Conservation (phyloP, 2,888 invertebrate genomes). For the Helobdella robusta region DNA sequence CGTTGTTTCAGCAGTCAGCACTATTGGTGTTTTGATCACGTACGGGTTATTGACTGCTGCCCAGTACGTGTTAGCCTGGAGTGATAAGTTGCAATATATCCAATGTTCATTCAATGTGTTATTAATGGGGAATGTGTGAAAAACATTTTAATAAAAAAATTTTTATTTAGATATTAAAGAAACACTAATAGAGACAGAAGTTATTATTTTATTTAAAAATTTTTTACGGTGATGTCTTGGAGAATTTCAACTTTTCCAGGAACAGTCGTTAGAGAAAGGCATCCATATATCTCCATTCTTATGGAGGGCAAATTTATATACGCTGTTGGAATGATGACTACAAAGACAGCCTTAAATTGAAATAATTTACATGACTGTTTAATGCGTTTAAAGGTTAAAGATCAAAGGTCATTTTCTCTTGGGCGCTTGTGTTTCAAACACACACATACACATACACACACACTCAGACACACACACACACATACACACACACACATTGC, state of each 20-base stretch:
- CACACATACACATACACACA: too few relatives aligned
- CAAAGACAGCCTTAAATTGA: constrained; percentile 12
- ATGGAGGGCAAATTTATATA: neutral
- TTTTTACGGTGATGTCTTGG: too few relatives aligned
- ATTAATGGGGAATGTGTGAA: neutral
- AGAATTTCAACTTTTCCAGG: constrained; percentile 12
- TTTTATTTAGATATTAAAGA: too few relatives aligned
- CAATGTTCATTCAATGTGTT: neutral
- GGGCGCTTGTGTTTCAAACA: too few relatives aligned
- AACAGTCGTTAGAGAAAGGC: neutral
- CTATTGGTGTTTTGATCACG: neutral
- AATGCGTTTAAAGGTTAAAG: too few relatives aligned
- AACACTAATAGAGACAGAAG: too few relatives aligned
- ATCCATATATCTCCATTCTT: constrained; percentile 19
- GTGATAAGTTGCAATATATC: neutral
- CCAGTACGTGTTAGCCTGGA: constrained; percentile 6
- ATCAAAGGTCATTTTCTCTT: too few relatives aligned
- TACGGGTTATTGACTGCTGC: constrained; percentile 13
- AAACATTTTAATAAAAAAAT: neutral
- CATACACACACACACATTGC: too few relatives aligned
- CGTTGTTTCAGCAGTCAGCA: neutral
- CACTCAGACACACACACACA: too few relatives aligned
- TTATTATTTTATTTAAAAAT: too few relatives aligned
- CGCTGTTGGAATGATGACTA: constrained; percentile 11
- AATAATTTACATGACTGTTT: too few relatives aligned